phyloP scores from a whole-genome alignment of 2,113 vertebrate genomes.

The Clarias gariepinus region DNA sequence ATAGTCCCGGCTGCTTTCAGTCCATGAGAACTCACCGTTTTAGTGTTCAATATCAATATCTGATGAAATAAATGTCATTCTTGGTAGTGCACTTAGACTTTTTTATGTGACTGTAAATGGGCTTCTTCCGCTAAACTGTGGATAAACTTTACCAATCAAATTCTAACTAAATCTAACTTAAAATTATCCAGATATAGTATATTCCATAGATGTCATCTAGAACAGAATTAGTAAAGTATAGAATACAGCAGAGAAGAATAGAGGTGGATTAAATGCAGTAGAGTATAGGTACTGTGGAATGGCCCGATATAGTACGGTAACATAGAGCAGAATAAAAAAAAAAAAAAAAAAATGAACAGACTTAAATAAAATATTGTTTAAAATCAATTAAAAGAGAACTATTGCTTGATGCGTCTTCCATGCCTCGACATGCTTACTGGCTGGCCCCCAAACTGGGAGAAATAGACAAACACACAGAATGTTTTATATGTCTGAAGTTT shows the following conservation, averaged over 20 bases:
- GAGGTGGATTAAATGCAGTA: background rate
- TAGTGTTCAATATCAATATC: slow-evolving; percentile 24
- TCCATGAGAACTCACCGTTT: background rate
- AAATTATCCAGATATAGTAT: background rate
- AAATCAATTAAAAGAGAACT: too few relatives aligned
- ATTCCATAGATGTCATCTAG: background rate
- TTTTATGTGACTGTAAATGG: background rate
- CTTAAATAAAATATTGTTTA: background rate
- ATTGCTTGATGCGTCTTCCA: too few relatives aligned
- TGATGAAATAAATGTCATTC: slow-evolving; percentile 5
- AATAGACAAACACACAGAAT: too few relatives aligned
- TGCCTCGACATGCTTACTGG: too few relatives aligned
- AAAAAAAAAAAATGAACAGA: background rate
- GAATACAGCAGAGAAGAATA: background rate
- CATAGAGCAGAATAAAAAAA: background rate
- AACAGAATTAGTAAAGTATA: background rate
- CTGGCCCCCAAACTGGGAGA: too few relatives aligned
- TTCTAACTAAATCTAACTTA: background rate
- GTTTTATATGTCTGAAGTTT: too few relatives aligned
- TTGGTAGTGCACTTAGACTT: background rate
- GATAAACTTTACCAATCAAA: background rate
- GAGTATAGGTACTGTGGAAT: background rate
- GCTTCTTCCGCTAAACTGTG: background rate
- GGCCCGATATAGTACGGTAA: background rate
- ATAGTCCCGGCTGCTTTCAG: background rate